phyloP scores from a whole-genome alignment of 1,140 invertebrate species.

The Aleiodes sp. region DNA sequence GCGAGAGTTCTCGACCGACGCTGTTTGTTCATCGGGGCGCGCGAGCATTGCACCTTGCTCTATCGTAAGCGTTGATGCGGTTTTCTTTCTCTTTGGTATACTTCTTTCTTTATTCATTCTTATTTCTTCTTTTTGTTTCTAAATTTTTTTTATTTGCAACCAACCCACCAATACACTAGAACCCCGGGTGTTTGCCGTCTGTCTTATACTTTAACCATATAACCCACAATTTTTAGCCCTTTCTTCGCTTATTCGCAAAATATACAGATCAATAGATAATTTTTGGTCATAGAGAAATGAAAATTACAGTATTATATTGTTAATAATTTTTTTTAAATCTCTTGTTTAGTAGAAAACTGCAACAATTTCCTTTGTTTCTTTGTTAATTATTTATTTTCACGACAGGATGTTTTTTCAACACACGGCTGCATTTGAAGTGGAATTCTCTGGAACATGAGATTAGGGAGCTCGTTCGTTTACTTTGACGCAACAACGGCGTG shows the following conservation, averaged over 20 bases:
- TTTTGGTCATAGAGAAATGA: too few relatives aligned
- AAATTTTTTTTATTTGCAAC: background rate
- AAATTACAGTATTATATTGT: too few relatives aligned
- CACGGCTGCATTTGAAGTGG: background rate
- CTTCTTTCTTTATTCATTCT: background rate
- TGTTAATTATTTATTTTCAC: background rate
- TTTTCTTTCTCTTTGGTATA: conserved; percentile 5
- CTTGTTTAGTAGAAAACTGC: too few relatives aligned
- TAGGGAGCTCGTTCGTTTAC: conserved; percentile 1
- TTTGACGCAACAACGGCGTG: background rate
- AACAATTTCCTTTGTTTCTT: background rate
- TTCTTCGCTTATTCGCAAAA: too few relatives aligned
- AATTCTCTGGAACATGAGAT: conserved; percentile 7
- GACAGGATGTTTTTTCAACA: background rate
- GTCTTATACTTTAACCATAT: background rate
- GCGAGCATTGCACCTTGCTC: conserved; percentile 65
- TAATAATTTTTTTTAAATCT: too few relatives aligned
- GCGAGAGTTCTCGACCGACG: conserved; percentile 39
- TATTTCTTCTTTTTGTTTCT: conserved; percentile 8
- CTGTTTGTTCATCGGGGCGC: conserved; percentile 56
- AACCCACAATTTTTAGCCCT: too few relatives aligned
- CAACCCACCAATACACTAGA: conserved; percentile 7
- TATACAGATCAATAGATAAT: too few relatives aligned
- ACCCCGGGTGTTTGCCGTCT: conserved; percentile 4
- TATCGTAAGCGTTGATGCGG: conserved; percentile 50